Conservation (phyloP, 2,888 invertebrate genomes). For the Morinoia aosen region DNA sequence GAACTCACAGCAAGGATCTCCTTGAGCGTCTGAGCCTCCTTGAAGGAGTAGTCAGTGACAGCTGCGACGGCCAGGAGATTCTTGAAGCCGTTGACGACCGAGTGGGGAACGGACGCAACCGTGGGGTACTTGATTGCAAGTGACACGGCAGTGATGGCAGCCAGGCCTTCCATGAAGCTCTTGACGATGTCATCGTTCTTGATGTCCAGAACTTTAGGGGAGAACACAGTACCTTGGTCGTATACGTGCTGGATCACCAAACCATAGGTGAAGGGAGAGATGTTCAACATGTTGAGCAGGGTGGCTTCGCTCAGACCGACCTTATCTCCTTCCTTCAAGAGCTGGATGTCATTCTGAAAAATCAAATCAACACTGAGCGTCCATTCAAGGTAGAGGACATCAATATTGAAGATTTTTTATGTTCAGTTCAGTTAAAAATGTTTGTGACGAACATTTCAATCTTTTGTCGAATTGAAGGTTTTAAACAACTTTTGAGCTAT, state of each 20-base stretch:
- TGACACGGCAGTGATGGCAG: conserved; percentile 93
- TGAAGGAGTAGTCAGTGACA: conserved; percentile 94
- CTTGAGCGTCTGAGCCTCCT: conserved; percentile 92
- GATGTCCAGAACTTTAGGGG: conserved; percentile 97
- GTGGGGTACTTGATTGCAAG: conserved; percentile 96
- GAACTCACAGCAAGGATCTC: conserved; percentile 82
- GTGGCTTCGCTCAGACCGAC: conserved; percentile 99
- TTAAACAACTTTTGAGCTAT: background rate
- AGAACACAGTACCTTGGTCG: conserved; percentile 97
- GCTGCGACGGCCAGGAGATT: conserved; percentile 97
- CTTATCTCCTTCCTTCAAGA: conserved; percentile 88
- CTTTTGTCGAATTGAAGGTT: background rate
- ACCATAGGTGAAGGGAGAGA: conserved; percentile 99
- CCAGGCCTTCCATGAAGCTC: conserved; percentile 93
- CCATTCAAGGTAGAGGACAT: background rate
- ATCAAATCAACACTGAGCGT: conserved; percentile 42
- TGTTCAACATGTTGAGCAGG: conserved; percentile 99
- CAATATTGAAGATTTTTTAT: too few species aligned
- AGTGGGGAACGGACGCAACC: conserved; percentile 96
- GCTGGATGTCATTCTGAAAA: conserved; percentile 75
- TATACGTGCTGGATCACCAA: conserved; percentile 93
- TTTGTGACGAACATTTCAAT: too few species aligned
- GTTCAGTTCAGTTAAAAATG: too few species aligned
- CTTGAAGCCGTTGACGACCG: conserved; percentile 97
- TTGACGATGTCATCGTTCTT: conserved; percentile 94